phyloP scores from a whole-genome alignment of 2,888 invertebrate species.

The Kryphioiulus occultus region DNA sequence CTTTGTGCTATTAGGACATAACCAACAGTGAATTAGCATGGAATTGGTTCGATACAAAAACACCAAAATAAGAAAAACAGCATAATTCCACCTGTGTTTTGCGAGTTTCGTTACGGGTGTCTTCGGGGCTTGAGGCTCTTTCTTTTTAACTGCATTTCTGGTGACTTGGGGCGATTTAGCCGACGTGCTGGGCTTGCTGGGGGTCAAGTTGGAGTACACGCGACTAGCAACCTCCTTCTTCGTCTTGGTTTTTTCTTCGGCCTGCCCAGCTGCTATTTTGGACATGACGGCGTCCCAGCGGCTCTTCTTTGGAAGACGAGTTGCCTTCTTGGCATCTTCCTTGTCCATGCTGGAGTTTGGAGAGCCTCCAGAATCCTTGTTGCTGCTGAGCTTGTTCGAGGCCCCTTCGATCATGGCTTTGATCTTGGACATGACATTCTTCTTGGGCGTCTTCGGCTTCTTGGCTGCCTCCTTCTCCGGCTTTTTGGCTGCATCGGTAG shows the following conservation, averaged over 20 bases:
- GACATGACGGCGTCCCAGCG: constrained; percentile 76
- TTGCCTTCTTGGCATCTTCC: background rate
- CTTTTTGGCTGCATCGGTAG: constrained; percentile 61
- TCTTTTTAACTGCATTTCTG: background rate
- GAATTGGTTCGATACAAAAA: no score
- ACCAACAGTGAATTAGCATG: no score
- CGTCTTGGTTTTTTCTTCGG: constrained; percentile 73
- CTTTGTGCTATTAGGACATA: no score
- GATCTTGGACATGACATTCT: constrained; percentile 78
- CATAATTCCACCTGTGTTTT: no score
- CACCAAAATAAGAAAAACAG: no score
- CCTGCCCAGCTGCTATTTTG: constrained; percentile 77
- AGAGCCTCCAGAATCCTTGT: constrained; percentile 9
- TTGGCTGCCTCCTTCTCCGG: constrained; percentile 66
- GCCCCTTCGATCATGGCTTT: constrained; percentile 73
- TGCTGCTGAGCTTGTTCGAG: constrained; percentile 58
- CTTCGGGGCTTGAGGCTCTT: background rate
- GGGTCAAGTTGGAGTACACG: constrained; percentile 63
- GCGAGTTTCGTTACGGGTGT: background rate
- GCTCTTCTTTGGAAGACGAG: constrained; percentile 68
- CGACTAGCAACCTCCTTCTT: constrained; percentile 89
- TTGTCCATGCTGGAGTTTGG: background rate
- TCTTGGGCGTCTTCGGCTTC: constrained; percentile 80
- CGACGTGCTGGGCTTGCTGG: background rate
- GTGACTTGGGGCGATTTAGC: background rate